Base-by-base conservation (phyloP, 2,888 invertebrate genomes). In the Graphium colonna region DNA sequence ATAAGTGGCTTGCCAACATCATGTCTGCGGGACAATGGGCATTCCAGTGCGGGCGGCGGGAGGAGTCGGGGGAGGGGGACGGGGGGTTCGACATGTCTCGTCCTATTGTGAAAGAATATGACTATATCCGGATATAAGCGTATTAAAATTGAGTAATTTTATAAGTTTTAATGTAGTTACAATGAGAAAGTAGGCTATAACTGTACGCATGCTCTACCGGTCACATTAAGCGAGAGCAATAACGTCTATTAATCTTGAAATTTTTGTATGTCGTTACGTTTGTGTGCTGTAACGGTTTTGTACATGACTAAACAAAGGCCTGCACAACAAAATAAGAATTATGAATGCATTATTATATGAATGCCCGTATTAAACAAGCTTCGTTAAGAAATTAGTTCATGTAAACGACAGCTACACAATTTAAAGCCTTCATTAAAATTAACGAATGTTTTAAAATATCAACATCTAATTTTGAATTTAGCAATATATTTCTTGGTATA, bases 21-120 rank as follows among this genome's bases (percentile, higher is more conserved):
- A 77, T 79, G 78, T 79, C 76, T 75, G 66, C 73, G 79, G 82
- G 80, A 84, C 84, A 84, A 84, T 82, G 80, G 83, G 74, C 84
- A 83, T 84, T 82, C 84, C 82, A 77, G 70, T 55, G 63, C 60
- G 57, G 59, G 62, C 61, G 70, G 63, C 64, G 61, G 68, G 66
- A 63, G 64, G 64, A 60, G 59, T 62, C 50, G 61, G 67, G 63
- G 50, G 42, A 57, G 47, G 61, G 51, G 45, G 63, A 54, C 55
- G 63, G 58, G 60, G 68, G 67, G 67, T 63, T 53, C 72, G 68
- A 71, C 71, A 66, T 71, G 73, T 77, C 72, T 71, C 78, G 67
- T 77, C 77, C 73, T 71, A 73, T 57, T 63, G 55, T 58, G 50
- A 44, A 48, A 51, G 48, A 54, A 54, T 52, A 54, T 51, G 28